phyloP scores from a whole-genome alignment of 2,113 vertebrate genomes.

The Felis catus region DNA sequence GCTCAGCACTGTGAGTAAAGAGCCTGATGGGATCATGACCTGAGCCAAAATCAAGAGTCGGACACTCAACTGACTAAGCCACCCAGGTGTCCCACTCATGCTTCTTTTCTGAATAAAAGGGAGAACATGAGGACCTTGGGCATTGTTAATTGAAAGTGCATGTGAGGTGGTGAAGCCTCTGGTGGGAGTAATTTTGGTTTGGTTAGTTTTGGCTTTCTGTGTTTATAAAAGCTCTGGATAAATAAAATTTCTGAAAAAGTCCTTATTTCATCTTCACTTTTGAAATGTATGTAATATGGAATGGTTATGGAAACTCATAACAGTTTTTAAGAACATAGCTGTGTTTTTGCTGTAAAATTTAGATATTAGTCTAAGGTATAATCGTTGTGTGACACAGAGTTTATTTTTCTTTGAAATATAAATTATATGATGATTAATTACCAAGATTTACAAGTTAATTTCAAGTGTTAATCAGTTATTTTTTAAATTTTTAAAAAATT shows the following conservation, averaged over 20 bases:
- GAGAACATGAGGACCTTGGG: not conserved
- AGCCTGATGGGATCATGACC: too few relatives aligned
- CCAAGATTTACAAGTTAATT: not conserved
- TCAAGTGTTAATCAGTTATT: not conserved
- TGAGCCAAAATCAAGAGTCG: too few relatives aligned
- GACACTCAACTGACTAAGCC: too few relatives aligned
- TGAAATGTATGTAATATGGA: not conserved
- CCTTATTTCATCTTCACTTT: not conserved
- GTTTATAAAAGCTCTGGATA: not conserved
- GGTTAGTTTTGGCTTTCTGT: not conserved
- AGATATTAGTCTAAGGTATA: not conserved
- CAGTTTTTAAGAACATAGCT: not conserved
- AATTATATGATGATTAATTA: slow-evolving; percentile 12
- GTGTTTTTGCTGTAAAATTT: slow-evolving; percentile 1
- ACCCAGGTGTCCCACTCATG: not conserved
- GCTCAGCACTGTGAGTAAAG: too few relatives aligned
- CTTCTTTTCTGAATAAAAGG: not conserved
- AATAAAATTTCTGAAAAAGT: not conserved
- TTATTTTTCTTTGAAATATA: slow-evolving; percentile 10
- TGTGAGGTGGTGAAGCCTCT: not conserved
- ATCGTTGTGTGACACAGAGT: not conserved
- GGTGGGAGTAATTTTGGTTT: not conserved
- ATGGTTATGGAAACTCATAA: not conserved
- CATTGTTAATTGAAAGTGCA: not conserved
- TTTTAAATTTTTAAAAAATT: too few relatives aligned